Base-by-base conservation (phyloP, 2,113 vertebrate genomes). In the Regulus satrapa region DNA sequence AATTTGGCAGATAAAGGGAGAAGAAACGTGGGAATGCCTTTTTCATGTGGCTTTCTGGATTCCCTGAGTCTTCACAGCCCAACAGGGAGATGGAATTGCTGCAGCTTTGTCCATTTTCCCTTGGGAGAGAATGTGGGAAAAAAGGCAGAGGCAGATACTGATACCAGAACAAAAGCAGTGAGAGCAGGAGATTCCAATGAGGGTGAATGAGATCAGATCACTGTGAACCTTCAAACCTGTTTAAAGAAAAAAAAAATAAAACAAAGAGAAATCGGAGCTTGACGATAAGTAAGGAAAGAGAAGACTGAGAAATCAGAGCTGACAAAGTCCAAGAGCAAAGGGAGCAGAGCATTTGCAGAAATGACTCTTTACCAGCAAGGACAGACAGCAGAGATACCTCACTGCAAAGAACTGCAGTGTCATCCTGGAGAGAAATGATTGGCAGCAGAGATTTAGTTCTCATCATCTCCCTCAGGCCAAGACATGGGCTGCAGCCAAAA, bases 401-500 rank as follows among this genome's bases (percentile, higher is more conserved):
- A 2, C 34, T 59, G 59, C 46, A 21, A 25, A 77, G 49, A 92
- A 13, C 69, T 94, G 87, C 77, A 17, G 74, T 21, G 66, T 93
- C 86, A 84, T 8, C 1, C 15, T 52, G 72, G 36, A 28, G n/a
- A 49, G 28, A 8, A 79, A 72, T 64, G 52, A 91, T 8, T 89
- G 93, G 46, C 87, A 87, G 7, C 52, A 54, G 31, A 14, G 89
- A 41, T 72, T 55, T 17, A 34, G 19, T n/a, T 43, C 69, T 34
- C 31, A 2, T 40, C 34, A 28, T 72, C 45, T n/a, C 91, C 94
- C 76, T 1, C 2, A 64, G 89, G 91, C 89, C 80, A 61, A 78
- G 89, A 19, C 58, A 26, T 23, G 73, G 66, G 84, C 94, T 83
- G 92, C 81, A 88, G 94, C 89, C 91, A 95, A 95, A 74, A 95